Conservation (phyloP, 2,113 vertebrate genomes). For the Thalassarche chlororhynchos region DNA sequence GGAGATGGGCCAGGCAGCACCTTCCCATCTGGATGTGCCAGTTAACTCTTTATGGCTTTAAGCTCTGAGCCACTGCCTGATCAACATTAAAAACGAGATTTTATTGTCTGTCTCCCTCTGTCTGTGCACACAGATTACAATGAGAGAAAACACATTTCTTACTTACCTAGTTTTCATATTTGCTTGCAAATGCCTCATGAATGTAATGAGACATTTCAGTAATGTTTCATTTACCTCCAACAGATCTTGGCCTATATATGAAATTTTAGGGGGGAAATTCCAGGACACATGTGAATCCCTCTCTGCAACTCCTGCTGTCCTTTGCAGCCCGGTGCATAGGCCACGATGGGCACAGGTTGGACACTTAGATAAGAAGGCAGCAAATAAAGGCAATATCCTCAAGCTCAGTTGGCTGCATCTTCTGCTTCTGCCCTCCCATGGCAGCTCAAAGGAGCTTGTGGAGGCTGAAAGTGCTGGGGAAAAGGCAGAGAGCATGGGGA, state of each 20-base stretch:
- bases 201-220: background rate
- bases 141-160: background rate
- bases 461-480: background rate
- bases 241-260: background rate
- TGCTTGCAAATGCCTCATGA: background rate
- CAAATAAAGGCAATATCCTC: background rate
- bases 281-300: background rate
- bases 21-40: background rate
- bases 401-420: background rate
- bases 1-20: background rate
- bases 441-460: background rate
- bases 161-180: fast-evolving
- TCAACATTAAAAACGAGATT: background rate
- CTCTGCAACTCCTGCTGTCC: background rate
- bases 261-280: background rate
- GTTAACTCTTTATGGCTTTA: background rate
- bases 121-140: background rate
- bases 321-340: background rate
- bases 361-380: background rate
- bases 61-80: background rate
- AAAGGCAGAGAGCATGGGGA: background rate
- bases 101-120: background rate
- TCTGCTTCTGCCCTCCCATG: background rate
- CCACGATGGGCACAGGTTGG: background rate
- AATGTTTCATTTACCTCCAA: background rate